Base-by-base conservation (phyloP, 2,797 vertebrate genomes). In the Sebastes steindachneri region DNA sequence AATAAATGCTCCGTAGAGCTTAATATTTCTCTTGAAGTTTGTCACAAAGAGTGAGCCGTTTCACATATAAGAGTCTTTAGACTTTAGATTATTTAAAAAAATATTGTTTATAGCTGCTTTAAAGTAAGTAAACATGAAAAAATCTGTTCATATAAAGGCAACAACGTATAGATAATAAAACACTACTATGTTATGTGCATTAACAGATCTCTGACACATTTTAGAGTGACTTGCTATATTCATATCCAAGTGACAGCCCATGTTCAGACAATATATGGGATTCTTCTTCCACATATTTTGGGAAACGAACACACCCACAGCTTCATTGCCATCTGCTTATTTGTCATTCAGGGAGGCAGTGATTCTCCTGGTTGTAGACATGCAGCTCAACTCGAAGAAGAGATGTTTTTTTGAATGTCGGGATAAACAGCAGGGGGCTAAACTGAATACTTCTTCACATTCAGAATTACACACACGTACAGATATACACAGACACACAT, bases 381-480 rank as follows among this genome's bases (percentile, higher is more conserved):
- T 70, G 55, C 73, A 73, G 62, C 68, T 78, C 57, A 53, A 75
- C 78, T 73, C 58, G 33, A 58, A 48, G 72, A 74, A 53, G 33
- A 83, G 62, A 68, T 70, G 64, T 77, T 72, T 73, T 77, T 84
- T 68, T 84, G 67, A 77, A 55, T 31, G 59, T 80, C 67, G 75
- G 63, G 66, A 75, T 29, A 60, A 78, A 73, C 45, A 81, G 74
- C 68, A 68, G 71, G 60, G 58, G 75, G 80, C 23, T 57, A 35
- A 60, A 76, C 2, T 3, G 21, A 69, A 77, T 71, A 81, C 59
- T 84, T 66, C 21, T 75, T 54, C 51, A 65, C 25, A 66, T 41
- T 60, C 58, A 64, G 54, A 79, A 54, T 66, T 71, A 58, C 63
- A 81, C 41, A 63, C 17, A 35, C 29, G 28, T 59, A 73, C 67